A percentile compares a stretch with the other conserved stretches of the same genome.
Evolutionary conservation across 2,888 invertebrate genomes (phyloP).

Genomic region (Alloplasta piceator): DNA sequence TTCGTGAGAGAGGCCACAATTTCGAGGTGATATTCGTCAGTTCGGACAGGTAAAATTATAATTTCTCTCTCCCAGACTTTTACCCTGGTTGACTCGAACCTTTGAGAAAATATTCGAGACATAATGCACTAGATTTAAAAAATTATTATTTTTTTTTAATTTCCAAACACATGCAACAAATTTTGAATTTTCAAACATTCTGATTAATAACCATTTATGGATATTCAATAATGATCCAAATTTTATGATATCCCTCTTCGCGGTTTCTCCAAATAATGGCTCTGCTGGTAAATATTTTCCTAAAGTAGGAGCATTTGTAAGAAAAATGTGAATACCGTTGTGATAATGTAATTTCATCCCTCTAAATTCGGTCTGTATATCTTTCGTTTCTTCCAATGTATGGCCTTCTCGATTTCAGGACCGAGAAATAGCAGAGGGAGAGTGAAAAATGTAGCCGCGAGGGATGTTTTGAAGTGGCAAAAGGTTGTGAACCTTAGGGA

Average conservation of each 20-base stretch:
- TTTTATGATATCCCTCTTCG: too few species aligned
- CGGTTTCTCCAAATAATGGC: too few species aligned
- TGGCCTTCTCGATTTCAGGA: conserved; percentile 12
- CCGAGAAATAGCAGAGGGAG: background rate
- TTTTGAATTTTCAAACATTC: too few species aligned
- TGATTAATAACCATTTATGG: background rate
- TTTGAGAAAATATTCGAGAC: too few species aligned
- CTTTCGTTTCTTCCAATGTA: background rate
- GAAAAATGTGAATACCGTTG: too few species aligned
- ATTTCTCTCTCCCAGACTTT: too few species aligned
- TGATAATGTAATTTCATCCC: background rate
- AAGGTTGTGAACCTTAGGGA: conserved; percentile 1
- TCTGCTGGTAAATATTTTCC: too few species aligned
- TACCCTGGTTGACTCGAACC: too few species aligned
- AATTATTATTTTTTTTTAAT: too few species aligned
- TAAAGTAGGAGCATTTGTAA: too few species aligned
- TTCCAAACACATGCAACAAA: too few species aligned
- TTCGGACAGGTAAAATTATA: conserved; percentile 88
- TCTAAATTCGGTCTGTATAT: background rate
- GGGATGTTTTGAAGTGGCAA: conserved; percentile 2
- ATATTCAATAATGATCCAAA: background rate
- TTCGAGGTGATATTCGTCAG: conserved; percentile 94
- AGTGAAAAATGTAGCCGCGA: background rate
- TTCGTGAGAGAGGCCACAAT: conserved; percentile 88
- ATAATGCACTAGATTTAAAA: too few species aligned